These are phyloP conservation scores for Podilymbus podiceps DNA, from an alignment of 2,113 vertebrate genomes.

Conservation along the genomic window DNA sequence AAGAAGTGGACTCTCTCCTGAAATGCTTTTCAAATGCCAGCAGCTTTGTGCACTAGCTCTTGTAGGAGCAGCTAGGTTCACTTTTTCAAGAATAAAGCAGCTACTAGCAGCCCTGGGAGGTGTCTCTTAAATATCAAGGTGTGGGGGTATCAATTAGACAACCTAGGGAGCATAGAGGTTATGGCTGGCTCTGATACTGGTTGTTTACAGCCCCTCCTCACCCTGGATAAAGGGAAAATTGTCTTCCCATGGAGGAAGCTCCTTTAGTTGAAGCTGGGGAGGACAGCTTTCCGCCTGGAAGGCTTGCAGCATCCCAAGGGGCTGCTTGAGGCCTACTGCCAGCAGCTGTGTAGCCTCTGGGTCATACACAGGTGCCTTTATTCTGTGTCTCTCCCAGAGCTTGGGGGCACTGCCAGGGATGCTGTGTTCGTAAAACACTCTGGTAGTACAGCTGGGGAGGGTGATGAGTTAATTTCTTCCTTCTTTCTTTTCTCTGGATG, in stretches of 20 bases:
- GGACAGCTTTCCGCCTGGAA: not conserved
- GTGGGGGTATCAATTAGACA: not conserved
- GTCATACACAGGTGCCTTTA: not conserved
- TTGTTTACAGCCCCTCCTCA: not conserved
- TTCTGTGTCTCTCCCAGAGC: not conserved
- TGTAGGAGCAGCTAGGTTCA: not conserved
- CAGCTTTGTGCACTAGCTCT: not conserved
- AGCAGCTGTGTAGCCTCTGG: not conserved
- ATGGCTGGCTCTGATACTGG: not conserved
- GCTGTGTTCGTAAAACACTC: not conserved
- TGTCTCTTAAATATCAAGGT: not conserved
- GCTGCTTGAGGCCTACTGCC: not conserved
- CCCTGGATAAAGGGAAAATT: not conserved
- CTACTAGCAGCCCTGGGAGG: not conserved
- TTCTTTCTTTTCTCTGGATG: not conserved
- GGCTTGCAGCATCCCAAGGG: not conserved
- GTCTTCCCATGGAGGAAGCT: not conserved
- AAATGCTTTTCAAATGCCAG: not conserved
- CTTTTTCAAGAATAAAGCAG: not conserved
- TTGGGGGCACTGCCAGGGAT: not conserved
- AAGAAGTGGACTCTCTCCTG: not conserved
- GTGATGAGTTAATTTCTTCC: not conserved
- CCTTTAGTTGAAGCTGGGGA: not conserved
- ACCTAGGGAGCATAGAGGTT: not conserved
- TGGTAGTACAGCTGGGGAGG: not conserved